phyloP scores from a whole-genome alignment of 2,888 invertebrate species.

The Dione vanillae region DNA sequence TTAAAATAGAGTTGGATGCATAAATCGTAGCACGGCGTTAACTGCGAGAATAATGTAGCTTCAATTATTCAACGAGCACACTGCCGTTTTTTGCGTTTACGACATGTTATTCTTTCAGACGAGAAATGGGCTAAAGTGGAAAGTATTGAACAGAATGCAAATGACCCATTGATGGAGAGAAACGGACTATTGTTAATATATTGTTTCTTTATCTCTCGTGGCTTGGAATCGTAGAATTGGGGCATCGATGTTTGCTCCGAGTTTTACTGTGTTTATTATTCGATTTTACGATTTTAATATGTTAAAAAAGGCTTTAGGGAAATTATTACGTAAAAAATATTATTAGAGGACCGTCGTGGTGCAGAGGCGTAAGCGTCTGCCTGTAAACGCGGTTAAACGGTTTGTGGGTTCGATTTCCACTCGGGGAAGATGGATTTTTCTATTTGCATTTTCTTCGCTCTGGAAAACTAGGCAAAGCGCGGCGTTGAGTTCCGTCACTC shows the following conservation, averaged over 20 bases:
- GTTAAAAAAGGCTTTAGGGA: neutral
- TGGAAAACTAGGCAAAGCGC: too few relatives aligned
- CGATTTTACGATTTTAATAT: neutral
- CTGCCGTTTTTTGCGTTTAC: slow-evolving; percentile 65
- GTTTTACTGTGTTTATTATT: slow-evolving; percentile 5
- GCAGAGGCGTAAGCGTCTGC: too few relatives aligned
- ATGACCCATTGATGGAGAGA: slow-evolving; percentile 53
- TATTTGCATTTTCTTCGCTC: too few relatives aligned
- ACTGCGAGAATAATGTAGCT: slow-evolving; percentile 55
- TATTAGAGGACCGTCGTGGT: too few relatives aligned
- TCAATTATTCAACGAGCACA: slow-evolving; percentile 64
- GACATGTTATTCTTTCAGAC: slow-evolving; percentile 58
- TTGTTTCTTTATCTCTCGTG: slow-evolving; percentile 44
- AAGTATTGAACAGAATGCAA: slow-evolving; percentile 67
- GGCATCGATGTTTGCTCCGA: neutral
- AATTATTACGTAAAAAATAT: neutral
- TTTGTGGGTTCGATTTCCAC: too few relatives aligned
- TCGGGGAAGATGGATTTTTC: too few relatives aligned
- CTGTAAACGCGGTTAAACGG: too few relatives aligned
- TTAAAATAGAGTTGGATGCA: slow-evolving; percentile 27
- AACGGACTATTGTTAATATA: slow-evolving; percentile 40
- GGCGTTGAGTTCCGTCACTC: too few relatives aligned
- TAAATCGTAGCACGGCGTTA: slow-evolving; percentile 56
- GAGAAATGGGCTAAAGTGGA: slow-evolving; percentile 59
- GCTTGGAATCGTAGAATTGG: slow-evolving; percentile 6